A percentile compares a stretch with the other conserved stretches of the same genome.
phyloP scores from a whole-genome alignment of 2,113 vertebrate genomes.

The Protobothrops flavoviridis region DNA sequence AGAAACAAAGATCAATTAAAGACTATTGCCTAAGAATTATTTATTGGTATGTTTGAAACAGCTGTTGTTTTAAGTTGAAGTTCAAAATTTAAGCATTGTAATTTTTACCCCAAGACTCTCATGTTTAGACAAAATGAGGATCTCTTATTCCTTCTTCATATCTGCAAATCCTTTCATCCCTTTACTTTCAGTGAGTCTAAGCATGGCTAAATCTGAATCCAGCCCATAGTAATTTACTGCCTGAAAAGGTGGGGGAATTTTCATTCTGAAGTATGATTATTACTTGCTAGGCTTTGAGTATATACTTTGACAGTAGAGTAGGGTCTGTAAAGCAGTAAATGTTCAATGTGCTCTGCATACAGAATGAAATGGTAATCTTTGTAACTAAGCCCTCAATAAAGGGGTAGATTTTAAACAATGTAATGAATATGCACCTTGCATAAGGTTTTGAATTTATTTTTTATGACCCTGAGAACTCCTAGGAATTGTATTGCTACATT shows the following conservation, averaged over 20 bases:
- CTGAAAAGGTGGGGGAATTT: background rate
- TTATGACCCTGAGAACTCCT: background rate
- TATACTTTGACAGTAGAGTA: background rate
- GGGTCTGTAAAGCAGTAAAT: background rate
- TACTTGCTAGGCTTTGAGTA: background rate
- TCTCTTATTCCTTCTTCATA: background rate
- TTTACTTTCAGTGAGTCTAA: background rate
- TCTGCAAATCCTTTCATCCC: background rate
- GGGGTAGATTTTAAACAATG: background rate
- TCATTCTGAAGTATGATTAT: background rate
- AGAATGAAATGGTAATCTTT: background rate
- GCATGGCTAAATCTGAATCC: background rate
- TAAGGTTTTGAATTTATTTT: background rate
- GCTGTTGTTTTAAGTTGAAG: background rate
- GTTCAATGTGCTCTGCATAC: background rate
- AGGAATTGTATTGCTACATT: background rate
- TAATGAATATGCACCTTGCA: background rate
- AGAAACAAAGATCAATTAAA: slow-evolving; percentile 20
- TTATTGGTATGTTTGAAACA: background rate
- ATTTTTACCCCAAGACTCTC: background rate
- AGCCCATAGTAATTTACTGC: background rate
- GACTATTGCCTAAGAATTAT: background rate
- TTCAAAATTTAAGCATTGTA: background rate
- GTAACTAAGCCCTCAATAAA: background rate
- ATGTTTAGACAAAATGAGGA: background rate